Conservation (phyloP, 2,888 invertebrate genomes). For the Operophtera brumata region DNA sequence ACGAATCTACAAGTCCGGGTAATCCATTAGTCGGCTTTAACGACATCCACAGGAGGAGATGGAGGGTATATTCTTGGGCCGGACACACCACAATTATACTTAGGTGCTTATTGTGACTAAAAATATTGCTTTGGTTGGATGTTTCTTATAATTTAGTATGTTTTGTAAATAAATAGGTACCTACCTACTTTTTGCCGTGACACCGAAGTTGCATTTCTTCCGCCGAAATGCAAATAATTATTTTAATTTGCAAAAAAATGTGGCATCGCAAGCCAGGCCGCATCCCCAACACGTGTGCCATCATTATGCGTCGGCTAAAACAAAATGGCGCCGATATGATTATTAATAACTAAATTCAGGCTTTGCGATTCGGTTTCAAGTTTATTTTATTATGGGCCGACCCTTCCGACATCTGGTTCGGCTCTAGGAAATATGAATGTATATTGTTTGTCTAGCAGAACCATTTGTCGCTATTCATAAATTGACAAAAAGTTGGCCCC, state of each 20-base stretch:
- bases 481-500: conserved; percentile 20
- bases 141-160: too few relatives aligned
- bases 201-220: background rate
- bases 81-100: too few relatives aligned
- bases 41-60: too few relatives aligned
- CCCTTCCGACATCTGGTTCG: conserved; percentile 66
- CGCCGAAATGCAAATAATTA: conserved; percentile 10
- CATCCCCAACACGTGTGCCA: conserved; percentile 44
- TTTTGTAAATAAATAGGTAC: too few relatives aligned
- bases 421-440: conserved; percentile 60
- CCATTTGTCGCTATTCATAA: conserved; percentile 46
- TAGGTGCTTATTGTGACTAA: too few relatives aligned
- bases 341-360: conserved; percentile 74
- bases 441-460: conserved; percentile 72
- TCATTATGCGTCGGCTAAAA: conserved; percentile 45
- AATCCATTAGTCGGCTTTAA: too few relatives aligned
- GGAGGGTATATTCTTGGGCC: too few relatives aligned
- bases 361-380: conserved; percentile 65
- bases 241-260: conserved; percentile 28
- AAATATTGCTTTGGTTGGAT: too few relatives aligned
- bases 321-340: conserved; percentile 76
- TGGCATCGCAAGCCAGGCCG: conserved; percentile 15
- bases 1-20: too few relatives aligned
- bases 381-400: conserved; percentile 63
- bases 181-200: too few relatives aligned